phyloP scores from a whole-genome alignment of 2,113 vertebrate genomes.

The Glaucidium brasilianum region DNA sequence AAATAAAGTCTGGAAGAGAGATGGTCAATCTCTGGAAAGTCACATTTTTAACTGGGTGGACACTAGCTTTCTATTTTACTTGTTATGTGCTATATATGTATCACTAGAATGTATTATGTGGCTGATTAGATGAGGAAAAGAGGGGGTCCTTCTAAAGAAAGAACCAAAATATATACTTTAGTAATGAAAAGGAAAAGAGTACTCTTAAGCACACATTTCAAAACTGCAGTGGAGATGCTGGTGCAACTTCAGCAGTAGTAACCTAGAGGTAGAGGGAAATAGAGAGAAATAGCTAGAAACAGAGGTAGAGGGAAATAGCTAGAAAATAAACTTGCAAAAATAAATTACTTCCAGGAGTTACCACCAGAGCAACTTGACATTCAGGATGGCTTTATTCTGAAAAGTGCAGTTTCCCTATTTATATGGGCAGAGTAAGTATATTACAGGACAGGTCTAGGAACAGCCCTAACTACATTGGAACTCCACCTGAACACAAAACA shows the following conservation, averaged over 20 bases:
- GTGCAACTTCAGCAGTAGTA: neutral
- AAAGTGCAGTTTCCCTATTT: neutral
- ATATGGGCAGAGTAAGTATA: neutral
- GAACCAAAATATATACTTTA: neutral
- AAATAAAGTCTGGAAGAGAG: neutral
- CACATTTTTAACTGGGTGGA: neutral
- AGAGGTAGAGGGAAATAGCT: neutral
- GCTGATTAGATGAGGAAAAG: neutral
- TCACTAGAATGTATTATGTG: neutral
- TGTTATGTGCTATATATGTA: neutral
- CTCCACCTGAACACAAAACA: neutral
- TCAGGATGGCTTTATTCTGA: neutral
- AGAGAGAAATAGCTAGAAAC: neutral
- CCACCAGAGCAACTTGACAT: neutral
- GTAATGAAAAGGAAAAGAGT: neutral
- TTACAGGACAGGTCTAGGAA: neutral
- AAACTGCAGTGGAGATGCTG: neutral
- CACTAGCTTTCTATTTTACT: neutral
- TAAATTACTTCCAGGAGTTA: neutral
- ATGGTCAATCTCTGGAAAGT: neutral
- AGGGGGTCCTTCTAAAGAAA: neutral
- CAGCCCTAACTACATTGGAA: neutral
- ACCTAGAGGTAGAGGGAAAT: neutral
- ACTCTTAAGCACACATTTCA: neutral
- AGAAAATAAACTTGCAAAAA: neutral